These are phyloP conservation scores for Alviniconcha strummeri DNA, from an alignment of 2,888 invertebrate species.

Conservation along the genomic window DNA sequence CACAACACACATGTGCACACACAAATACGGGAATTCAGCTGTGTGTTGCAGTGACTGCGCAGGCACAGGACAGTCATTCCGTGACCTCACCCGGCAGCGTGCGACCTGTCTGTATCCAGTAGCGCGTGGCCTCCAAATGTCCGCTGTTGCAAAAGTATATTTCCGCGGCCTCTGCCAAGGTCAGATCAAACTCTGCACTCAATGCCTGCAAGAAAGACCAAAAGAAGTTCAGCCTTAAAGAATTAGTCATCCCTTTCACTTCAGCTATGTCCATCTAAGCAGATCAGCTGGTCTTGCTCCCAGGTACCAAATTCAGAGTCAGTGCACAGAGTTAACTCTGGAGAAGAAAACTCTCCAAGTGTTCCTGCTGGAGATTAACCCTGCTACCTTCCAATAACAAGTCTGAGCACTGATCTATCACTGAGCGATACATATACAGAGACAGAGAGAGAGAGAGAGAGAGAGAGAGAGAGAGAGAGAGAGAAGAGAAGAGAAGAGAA, in stretches of 20 bases:
- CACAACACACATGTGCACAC: too few species aligned
- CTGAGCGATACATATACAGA: neutral
- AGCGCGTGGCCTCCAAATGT: constrained; percentile 27
- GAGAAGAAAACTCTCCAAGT: too few species aligned
- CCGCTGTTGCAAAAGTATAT: constrained; percentile 34
- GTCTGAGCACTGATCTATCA: too few species aligned
- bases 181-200: constrained; percentile 30
- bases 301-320: neutral
- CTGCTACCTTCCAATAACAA: too few species aligned
- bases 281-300: too few species aligned
- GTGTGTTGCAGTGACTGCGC: too few species aligned
- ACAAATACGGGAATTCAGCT: too few species aligned
- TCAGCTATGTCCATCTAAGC: neutral
- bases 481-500: neutral
- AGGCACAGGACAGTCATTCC: too few species aligned
- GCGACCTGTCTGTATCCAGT: constrained; percentile 38
- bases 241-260: too few species aligned
- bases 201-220: constrained; percentile 15
- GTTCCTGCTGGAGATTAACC: too few species aligned
- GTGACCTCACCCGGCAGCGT: constrained; percentile 13
- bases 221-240: neutral
- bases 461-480: neutral
- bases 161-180: constrained; percentile 8
- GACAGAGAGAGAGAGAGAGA: neutral
- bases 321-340: neutral